Conservation (phyloP, 2,113 vertebrate species). For the Lepidothrix coronata region DNA sequence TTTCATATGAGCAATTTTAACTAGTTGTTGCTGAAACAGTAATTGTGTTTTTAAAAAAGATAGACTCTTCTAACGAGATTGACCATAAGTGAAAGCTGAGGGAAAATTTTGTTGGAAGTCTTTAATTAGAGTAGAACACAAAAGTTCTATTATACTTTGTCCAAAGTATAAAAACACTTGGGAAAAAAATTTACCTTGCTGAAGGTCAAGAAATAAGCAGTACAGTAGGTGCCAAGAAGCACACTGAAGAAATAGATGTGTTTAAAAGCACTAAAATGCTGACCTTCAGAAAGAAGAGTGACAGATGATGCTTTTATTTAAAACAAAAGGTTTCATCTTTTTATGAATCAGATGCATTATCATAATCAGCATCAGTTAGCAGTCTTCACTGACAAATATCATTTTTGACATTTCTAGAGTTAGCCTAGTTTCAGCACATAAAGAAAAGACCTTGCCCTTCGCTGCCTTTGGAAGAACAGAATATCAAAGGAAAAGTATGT, state of each 20-base stretch:
- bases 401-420: constrained; percentile 57
- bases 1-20: background rate
- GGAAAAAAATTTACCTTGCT: constrained; percentile 5
- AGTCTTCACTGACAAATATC: constrained; percentile 36
- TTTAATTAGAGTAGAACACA: constrained; percentile 34
- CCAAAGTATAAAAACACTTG: background rate
- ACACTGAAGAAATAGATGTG: background rate
- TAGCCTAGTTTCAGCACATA: constrained; percentile 4
- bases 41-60: background rate
- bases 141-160: background rate
- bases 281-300: constrained; percentile 45
- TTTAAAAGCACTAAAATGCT: constrained; percentile 17
- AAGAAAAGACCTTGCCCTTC: constrained; percentile 32
- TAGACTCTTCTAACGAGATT: background rate
- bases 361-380: constrained; percentile 39
- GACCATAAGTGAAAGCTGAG: constrained; percentile 22
- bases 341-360: constrained; percentile 46
- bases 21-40: background rate
- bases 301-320: constrained; percentile 42
- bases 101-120: background rate
- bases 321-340: constrained; percentile 57
- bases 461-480: background rate
- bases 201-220: constrained; percentile 31
- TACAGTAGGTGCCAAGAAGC: background rate
- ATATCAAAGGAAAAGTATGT: background rate